Evolutionary conservation across 2,888 invertebrate species (phyloP).

Genomic region (Dynastes maya): DNA sequence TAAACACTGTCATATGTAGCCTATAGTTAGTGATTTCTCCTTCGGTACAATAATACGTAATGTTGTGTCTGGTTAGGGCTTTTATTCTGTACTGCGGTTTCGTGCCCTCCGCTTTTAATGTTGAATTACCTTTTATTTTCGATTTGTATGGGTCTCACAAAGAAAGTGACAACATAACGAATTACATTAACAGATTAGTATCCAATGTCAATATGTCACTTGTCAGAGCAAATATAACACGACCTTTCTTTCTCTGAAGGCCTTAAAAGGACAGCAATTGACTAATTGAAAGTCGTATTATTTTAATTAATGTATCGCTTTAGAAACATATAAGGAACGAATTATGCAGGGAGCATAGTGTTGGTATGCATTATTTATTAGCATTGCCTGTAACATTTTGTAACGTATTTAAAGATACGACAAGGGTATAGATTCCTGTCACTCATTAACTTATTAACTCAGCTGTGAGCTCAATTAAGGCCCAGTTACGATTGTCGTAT

Average conservation of each 20-base stretch:
- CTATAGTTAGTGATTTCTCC: conserved; percentile 38
- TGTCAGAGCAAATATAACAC: conserved; percentile 46
- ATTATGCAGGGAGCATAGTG: neutral
- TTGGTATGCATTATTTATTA: conserved; percentile 17
- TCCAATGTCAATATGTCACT: conserved; percentile 64
- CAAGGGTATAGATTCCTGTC: neutral
- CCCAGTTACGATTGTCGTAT: neutral
- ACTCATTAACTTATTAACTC: conserved; percentile 12
- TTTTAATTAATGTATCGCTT: conserved; percentile 35
- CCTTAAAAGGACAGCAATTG: conserved; percentile 23
- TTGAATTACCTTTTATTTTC: conserved; percentile 64
- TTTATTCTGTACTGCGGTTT: conserved; percentile 43
- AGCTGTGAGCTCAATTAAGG: neutral
- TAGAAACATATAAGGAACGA: conserved; percentile 11
- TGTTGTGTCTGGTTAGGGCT: conserved; percentile 24
- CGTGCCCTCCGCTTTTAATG: conserved; percentile 61
- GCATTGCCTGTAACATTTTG: neutral
- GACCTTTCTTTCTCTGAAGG: conserved; percentile 2
- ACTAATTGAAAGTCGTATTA: conserved; percentile 31
- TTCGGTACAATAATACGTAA: conserved; percentile 36
- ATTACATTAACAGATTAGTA: conserved; percentile 69
- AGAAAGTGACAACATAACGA: conserved; percentile 66
- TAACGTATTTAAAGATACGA: conserved; percentile 2
- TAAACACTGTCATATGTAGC: conserved; percentile 19
- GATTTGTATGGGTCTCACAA: conserved; percentile 59